Evolutionary conservation across 2,888 invertebrate species (phyloP).

Genomic region (Mesorhabditis sp.): DNA sequence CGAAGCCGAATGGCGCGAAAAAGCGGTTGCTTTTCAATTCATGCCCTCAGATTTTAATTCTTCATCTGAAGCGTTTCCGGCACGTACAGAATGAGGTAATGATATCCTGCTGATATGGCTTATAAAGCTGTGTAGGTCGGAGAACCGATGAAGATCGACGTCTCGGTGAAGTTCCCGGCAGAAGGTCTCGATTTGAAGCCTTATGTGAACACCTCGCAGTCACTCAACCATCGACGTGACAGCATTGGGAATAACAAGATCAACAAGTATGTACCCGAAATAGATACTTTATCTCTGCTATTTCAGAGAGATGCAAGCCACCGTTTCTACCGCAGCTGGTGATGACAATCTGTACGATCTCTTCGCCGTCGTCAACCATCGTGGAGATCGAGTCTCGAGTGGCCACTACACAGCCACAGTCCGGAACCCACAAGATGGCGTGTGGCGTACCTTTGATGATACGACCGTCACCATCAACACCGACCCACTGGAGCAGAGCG

Average conservation of each 20-base stretch:
- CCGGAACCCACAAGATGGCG: neutral
- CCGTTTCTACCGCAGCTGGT: neutral
- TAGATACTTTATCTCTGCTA: neutral
- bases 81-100: neutral
- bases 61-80: slow-evolving; percentile 5
- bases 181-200: slow-evolving; percentile 7
- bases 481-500: neutral
- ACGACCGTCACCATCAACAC: neutral
- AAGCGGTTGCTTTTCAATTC: neutral
- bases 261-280: neutral
- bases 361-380: slow-evolving; percentile 3
- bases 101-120: neutral
- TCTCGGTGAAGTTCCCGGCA: slow-evolving; percentile 7
- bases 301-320: slow-evolving; percentile 4
- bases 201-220: neutral
- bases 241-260: neutral
- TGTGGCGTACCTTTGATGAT: neutral
- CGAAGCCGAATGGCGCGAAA: neutral
- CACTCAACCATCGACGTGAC: neutral
- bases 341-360: slow-evolving; percentile 5
- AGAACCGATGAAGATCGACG: neutral
- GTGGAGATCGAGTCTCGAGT: neutral
- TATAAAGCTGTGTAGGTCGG: neutral
- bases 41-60: neutral
- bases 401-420: slow-evolving; percentile 6